Percentiles rank a stretch among this genome's conserved stretches.
Conservation (phyloP, 1,140 invertebrate species). For the Plectrocnemia conspersa region DNA sequence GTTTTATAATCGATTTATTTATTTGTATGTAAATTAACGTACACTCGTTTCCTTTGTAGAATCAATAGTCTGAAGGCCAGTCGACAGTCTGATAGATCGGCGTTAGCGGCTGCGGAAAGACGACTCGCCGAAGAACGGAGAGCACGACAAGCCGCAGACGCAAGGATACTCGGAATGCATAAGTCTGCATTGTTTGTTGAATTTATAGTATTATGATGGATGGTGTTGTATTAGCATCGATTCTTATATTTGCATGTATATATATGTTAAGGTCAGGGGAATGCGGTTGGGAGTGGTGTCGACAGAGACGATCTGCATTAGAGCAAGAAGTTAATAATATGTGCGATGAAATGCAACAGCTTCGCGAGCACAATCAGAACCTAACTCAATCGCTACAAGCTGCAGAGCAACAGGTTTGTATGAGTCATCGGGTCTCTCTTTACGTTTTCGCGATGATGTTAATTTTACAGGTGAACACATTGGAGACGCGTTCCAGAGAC, state of each 20-base stretch:
- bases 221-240: not conserved
- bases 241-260: conserved; percentile 1
- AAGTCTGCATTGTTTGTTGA: conserved; percentile 15
- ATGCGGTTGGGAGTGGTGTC: conserved; percentile 43
- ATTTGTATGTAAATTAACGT: conserved; percentile 16
- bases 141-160: conserved; percentile 66
- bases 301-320: conserved; percentile 36
- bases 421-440: not conserved
- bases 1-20: conserved; percentile 5
- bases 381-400: conserved; percentile 39
- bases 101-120: conserved; percentile 70
- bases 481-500: conserved; percentile 36
- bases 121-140: conserved; percentile 80
- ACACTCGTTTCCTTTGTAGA: conserved; percentile 5
- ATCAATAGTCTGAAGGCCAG: conserved; percentile 49
- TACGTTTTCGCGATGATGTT: not conserved
- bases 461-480: conserved; percentile 19
- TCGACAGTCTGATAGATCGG: conserved; percentile 74
- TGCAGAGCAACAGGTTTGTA: conserved; percentile 37
- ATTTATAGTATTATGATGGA: not conserved
- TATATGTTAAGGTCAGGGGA: conserved; percentile 37
- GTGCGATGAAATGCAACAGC: conserved; percentile 41
- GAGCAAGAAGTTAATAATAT: conserved; percentile 40
- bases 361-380: conserved; percentile 37
- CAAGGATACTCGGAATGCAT: conserved; percentile 55